phyloP scores from a whole-genome alignment of 2,113 vertebrate genomes.

The Bungarus multicinctus region DNA sequence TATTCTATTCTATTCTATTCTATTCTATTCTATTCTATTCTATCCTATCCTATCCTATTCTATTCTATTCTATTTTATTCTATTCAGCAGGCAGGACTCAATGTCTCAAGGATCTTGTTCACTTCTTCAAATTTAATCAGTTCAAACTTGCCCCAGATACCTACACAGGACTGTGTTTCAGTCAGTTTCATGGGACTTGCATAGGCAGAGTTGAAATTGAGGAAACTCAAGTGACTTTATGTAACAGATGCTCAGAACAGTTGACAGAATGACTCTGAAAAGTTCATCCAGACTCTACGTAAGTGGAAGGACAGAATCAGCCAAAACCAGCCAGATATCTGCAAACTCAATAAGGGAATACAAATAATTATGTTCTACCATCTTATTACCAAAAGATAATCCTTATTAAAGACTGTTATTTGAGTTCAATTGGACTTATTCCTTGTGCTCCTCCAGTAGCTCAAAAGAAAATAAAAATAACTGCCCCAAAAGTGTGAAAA shows the following conservation, averaged over 20 bases:
- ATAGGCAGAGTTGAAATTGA: background rate
- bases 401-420: background rate
- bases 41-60: no score
- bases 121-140: background rate
- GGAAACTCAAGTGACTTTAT: background rate
- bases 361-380: background rate
- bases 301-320: background rate
- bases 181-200: background rate
- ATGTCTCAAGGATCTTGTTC: background rate
- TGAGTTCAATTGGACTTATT: background rate
- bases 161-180: background rate
- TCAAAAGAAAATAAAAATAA: background rate
- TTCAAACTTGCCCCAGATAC: background rate
- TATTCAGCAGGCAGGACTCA: background rate
- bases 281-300: background rate
- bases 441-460: background rate
- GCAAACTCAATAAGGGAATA: background rate
- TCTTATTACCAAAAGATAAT: background rate
- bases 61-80: no score
- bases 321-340: background rate
- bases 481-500: no score
- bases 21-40: no score
- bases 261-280: background rate
- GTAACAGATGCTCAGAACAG: background rate
- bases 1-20: no score